Evolutionary conservation across 2,113 vertebrate species (phyloP), one percentile per base, ranked within the genome.

Genomic region (Rhinolophus sinicus): DNA sequence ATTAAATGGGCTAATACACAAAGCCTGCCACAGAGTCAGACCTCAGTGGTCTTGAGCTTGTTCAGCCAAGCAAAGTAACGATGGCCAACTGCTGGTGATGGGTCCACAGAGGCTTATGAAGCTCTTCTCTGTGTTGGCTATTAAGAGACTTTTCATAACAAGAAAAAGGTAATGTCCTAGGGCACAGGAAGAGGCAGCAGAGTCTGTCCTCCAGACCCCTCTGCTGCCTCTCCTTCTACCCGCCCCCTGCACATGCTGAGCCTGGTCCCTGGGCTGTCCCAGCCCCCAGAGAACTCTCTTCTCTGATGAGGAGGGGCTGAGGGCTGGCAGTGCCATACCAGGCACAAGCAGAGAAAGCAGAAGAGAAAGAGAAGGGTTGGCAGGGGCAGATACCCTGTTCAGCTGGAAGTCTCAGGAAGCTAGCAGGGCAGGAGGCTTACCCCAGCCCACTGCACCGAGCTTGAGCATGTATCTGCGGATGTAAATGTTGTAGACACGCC

Each of bases 371-470:
- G 8, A 30, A 88, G 58, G 24, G 30, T 16, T 62, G 47, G 1
- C 35, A 15, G 28, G 26, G 26, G 12, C 13, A 3, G 75, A 10
- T 0, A 1, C 11, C 28, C 65, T 8, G 40, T 13, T 13, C 11
- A 1, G n/a, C 50, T 10, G 54, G 65, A 77, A 14, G 26, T 6
- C 56, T 75, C 64, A 2, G 70, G 30, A 40, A 19, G 33, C 40
- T 7, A 4, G 35, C 8, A 13, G 12, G 21, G 9, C 3, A 10
- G 15, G 47, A 24, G 1, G 30, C 16, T 97, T 62, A 98, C 98
- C 98, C 98, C 98, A 98, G 82, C 98, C 98, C 52, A 97, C 40
- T 0, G 65, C 19, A 0, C 97, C 97, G n/a, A 98, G 97, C 67
- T 98, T 98, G 78, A 97, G 95, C 83, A 97, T 1, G 4, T 98